Evolutionary conservation across 1,140 invertebrate genomes (phyloP).

Genomic region (Caenorhabditis inopinata): DNA sequence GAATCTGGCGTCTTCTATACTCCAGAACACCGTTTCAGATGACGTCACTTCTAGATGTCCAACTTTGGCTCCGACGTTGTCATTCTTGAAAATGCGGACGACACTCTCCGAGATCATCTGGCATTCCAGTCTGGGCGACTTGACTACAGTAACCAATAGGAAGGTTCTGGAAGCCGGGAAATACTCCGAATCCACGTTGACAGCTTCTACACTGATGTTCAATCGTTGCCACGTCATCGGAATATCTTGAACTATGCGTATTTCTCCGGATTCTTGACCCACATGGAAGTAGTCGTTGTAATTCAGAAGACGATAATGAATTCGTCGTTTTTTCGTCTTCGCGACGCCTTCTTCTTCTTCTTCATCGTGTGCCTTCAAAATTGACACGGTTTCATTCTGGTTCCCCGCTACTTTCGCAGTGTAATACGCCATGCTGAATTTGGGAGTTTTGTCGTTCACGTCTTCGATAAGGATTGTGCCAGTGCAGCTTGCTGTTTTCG

Average conservation of each 20-base stretch:
- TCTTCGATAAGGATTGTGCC: slow-evolving; percentile 81
- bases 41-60: not conserved
- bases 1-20: not conserved
- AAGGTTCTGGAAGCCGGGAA: not conserved
- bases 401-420: slow-evolving; percentile 75
- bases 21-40: not conserved
- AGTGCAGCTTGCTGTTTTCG: not conserved
- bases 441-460: slow-evolving; percentile 88
- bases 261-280: not conserved
- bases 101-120: not conserved
- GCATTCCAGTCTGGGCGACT: not conserved
- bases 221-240: not conserved
- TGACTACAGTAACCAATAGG: not conserved
- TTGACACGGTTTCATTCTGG: slow-evolving; percentile 76
- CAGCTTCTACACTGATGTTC: not conserved
- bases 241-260: not conserved
- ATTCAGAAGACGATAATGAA: not conserved
- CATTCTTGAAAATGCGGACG: not conserved
- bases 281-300: not conserved
- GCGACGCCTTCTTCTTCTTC: not conserved
- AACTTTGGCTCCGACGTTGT: not conserved
- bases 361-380: slow-evolving; percentile 65
- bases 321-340: not conserved
- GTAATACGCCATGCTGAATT: slow-evolving; percentile 71
- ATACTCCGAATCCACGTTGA: not conserved